These are phyloP conservation scores for Lycaon pictus DNA, from an alignment of 2,113 vertebrate genomes.

Conservation along the genomic window DNA sequence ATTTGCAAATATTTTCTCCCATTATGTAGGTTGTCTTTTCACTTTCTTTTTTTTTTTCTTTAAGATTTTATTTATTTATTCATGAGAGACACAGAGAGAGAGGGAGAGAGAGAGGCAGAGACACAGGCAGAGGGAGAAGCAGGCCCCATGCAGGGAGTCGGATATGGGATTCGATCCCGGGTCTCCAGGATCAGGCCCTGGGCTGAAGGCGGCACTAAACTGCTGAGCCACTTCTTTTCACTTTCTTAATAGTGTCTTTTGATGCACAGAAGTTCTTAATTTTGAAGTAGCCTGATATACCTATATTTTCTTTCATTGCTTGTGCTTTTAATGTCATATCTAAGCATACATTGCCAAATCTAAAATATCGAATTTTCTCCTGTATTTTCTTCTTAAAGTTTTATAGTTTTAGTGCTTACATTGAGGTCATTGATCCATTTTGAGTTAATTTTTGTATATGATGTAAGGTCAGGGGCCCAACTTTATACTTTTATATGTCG, in stretches of 20 bases:
- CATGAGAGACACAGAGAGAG: no score
- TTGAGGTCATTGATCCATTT: constrained; percentile 3
- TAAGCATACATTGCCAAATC: not conserved
- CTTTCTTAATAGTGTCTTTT: not conserved
- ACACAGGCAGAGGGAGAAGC: no score
- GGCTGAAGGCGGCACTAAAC: no score
- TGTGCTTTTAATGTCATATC: not conserved
- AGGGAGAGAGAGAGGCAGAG: no score
- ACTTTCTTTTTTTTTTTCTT: not conserved
- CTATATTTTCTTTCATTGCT: not conserved
- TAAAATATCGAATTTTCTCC: not conserved
- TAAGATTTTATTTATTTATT: no score
- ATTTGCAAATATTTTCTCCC: not conserved
- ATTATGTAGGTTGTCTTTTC: not conserved
- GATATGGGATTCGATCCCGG: no score
- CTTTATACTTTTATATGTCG: not conserved
- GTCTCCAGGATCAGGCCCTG: no score
- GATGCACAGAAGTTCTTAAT: not conserved
- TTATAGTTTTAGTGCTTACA: not conserved
- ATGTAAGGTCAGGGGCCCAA: not conserved
- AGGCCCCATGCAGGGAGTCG: no score
- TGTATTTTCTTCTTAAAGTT: not conserved
- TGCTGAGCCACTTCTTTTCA: not conserved
- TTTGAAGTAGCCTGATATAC: not conserved
- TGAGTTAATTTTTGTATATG: not conserved